Evolutionary conservation across 2,797 vertebrate species (phyloP), one percentile per base, ranked within the genome.

Genomic region (Typhlichthys subterraneus): DNA sequence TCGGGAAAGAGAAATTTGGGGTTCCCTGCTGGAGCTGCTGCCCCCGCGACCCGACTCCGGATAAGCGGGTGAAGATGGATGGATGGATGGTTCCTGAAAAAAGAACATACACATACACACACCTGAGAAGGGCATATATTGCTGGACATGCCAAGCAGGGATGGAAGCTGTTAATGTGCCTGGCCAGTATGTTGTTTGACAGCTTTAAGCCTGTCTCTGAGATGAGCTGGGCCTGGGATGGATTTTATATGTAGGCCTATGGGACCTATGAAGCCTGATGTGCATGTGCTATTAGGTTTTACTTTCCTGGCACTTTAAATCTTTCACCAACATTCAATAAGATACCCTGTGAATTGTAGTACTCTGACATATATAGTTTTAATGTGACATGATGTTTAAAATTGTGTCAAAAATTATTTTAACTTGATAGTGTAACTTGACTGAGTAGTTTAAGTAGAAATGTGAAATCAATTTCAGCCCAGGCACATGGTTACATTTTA

Each of bases 151-250:
- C 8, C 47, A 14, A 29, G 2, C 10, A 15, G 17, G 70, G 29
- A 12, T 19, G 55, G 54, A 15, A 46, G 49, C 54, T 29, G 59
- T 61, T 58, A 42, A 55, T 33, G 46, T 9, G 53, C 13, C n/a
- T n/a, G 47, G 29, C 64, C 61, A 58, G 69, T 79, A 57, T 23
- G 60, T 15, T 57, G 57, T 74, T 63, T 76, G 47, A 74, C 64
- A 67, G 38, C 12, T 19, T 13, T 15, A 23, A 69, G 54, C 50
- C 29, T 72, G 31, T 53, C 47, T 76, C 74, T 45, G 8, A 23
- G 52, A 52, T 62, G 13, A 63, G 23, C 23, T 23, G 23, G 23
- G 45, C 9, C 42, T 57, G 66, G 42, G 54, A 69, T 58, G 59
- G 59, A 62, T 77, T 67, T 33, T 61, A 65, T 76, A 46, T 70